Percentiles rank a stretch among this genome's conserved stretches.
These are phyloP conservation scores for Pseudomyrmex gracilis DNA, from an alignment of 1,140 invertebrate species.

Conservation along the genomic window DNA sequence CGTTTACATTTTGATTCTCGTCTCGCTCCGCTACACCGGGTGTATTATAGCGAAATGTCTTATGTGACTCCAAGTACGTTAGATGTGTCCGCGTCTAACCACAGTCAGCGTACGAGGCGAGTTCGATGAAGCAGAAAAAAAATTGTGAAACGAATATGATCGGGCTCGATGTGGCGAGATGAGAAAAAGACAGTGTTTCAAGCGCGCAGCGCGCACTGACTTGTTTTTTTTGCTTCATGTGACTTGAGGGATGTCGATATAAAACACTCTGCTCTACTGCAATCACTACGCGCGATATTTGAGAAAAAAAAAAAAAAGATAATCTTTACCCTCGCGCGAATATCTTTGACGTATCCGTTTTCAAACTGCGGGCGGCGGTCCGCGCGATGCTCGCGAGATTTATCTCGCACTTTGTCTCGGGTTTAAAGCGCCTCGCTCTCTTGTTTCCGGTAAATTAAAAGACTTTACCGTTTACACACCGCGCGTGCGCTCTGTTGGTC, in stretches of 20 bases:
- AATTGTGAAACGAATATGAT: slow-evolving; percentile 7
- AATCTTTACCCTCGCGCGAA: not conserved
- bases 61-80: too few relatives aligned
- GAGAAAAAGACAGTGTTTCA: slow-evolving; percentile 14
- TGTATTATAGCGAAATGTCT: not conserved
- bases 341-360: not conserved
- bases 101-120: slow-evolving; percentile 9
- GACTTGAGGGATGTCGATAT: not conserved
- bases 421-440: slow-evolving; percentile 18
- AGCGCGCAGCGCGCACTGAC: not conserved
- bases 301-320: slow-evolving; percentile 26
- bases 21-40: slow-evolving; percentile 7
- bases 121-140: slow-evolving; percentile 42
- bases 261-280: slow-evolving; percentile 24
- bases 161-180: slow-evolving; percentile 33
- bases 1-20: too few relatives aligned
- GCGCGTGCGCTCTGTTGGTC: not conserved
- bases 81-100: not conserved
- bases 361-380: not conserved
- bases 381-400: slow-evolving; percentile 7
- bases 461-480: slow-evolving; percentile 27
- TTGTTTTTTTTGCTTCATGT: slow-evolving; percentile 20
- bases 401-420: slow-evolving; percentile 36
- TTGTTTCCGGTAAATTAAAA: slow-evolving; percentile 44
- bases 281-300: not conserved